Conservation (phyloP, 2,797 vertebrate genomes). For the Bradypodion ventrale region DNA sequence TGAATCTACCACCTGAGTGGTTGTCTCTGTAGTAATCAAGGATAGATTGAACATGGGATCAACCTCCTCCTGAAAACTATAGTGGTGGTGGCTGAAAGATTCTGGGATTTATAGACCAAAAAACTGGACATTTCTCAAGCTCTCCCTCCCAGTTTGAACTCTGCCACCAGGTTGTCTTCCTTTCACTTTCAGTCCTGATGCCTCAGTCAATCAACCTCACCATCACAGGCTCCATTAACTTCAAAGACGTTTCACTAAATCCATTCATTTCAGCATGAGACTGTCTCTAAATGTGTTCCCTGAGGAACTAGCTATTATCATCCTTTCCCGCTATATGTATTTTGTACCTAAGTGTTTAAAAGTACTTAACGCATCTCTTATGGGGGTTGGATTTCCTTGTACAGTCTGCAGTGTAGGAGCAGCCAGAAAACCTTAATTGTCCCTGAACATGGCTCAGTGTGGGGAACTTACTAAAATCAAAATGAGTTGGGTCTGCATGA, state of each 20-base stretch:
- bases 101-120: too few relatives aligned
- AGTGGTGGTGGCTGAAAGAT: too few relatives aligned
- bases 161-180: background rate
- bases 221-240: slow-evolving; percentile 16
- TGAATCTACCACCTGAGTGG: background rate
- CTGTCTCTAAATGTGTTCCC: background rate
- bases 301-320: slow-evolving; percentile 37
- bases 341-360: slow-evolving; percentile 58
- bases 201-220: background rate
- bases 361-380: slow-evolving; percentile 53
- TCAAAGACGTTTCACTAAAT: background rate
- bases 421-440: slow-evolving; percentile 62
- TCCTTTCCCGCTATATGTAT: slow-evolving; percentile 53
- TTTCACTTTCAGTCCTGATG: background rate
- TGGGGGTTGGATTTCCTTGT: slow-evolving; percentile 46
- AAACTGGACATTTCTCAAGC: too few relatives aligned
- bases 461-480: slow-evolving; percentile 64
- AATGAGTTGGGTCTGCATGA: slow-evolving; percentile 57
- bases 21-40: background rate
- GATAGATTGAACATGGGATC: too few relatives aligned
- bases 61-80: too few relatives aligned
- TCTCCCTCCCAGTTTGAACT: background rate
- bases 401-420: slow-evolving; percentile 56
- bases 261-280: slow-evolving; percentile 2
- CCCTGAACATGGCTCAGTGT: slow-evolving; percentile 56